phyloP scores from a whole-genome alignment of 1,140 invertebrate species.

The Leptinotarsa lineolata region DNA sequence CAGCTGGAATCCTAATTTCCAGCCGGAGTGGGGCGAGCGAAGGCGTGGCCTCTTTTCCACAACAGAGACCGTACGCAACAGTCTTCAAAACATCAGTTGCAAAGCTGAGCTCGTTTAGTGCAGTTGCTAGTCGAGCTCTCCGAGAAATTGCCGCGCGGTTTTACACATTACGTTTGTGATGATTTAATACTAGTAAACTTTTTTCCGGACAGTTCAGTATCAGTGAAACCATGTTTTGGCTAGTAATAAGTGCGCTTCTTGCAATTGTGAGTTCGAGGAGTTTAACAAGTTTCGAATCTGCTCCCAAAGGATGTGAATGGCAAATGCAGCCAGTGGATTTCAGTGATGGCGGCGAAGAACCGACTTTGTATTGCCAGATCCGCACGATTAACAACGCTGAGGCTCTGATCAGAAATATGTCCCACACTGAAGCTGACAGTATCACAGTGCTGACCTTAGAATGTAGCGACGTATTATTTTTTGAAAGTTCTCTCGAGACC shows the following conservation, averaged over 20 bases:
- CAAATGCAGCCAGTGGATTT: conserved; percentile 62
- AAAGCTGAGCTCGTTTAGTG: conserved; percentile 13
- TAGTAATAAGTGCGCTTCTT: conserved; percentile 37
- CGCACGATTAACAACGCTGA: conserved; percentile 73
- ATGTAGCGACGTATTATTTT: conserved; percentile 80
- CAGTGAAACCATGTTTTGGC: conserved; percentile 24
- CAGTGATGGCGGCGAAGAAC: conserved; percentile 58
- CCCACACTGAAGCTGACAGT: conserved; percentile 65
- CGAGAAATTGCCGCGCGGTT: conserved; percentile 11
- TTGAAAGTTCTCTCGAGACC: conserved; percentile 72
- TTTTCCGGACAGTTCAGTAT: conserved; percentile 17
- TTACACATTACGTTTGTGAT: conserved; percentile 23
- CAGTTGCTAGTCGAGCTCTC: conserved; percentile 22
- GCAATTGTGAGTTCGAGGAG: conserved; percentile 46
- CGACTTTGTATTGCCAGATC: conserved; percentile 69
- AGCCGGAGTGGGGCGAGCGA: conserved; percentile 38
- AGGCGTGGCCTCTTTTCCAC: conserved; percentile 47
- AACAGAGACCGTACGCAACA: conserved; percentile 48
- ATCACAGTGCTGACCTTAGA: conserved; percentile 71
- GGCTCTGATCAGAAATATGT: conserved; percentile 70
- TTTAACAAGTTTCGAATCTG: conserved; percentile 56
- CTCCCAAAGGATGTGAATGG: conserved; percentile 72
- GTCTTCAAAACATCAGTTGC: conserved; percentile 40
- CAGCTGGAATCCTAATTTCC: conserved; percentile 46
- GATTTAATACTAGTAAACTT: conserved; percentile 24